phyloP scores from a whole-genome alignment of 2,888 invertebrate species.

The Trileptium ribeirensis region DNA sequence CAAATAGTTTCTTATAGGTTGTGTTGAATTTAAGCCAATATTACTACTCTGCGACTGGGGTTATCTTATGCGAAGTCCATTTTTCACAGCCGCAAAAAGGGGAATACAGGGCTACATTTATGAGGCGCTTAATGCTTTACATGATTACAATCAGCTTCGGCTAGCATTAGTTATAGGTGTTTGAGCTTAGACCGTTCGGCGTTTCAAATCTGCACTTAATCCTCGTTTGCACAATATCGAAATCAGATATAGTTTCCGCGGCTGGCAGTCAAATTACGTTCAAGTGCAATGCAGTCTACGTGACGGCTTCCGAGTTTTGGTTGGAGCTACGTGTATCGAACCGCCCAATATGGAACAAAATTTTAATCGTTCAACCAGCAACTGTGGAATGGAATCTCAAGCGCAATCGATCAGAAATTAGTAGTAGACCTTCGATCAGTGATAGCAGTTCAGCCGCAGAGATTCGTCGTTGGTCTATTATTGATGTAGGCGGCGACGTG shows the following conservation, averaged over 20 bases:
- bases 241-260: background rate
- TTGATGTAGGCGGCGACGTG: background rate
- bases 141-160: too few species aligned
- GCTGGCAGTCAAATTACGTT: background rate
- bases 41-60: too few species aligned
- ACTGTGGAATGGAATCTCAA: background rate
- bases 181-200: background rate
- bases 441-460: background rate
- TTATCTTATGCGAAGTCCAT: too few species aligned
- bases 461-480: background rate
- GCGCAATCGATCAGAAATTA: too few species aligned
- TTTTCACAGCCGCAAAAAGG: too few species aligned
- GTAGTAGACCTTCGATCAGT: too few species aligned
- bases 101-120: too few species aligned
- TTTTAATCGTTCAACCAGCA: background rate
- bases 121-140: too few species aligned
- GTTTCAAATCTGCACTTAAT: background rate
- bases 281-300: conserved; percentile 6
- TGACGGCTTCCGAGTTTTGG: background rate
- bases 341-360: conserved; percentile 4
- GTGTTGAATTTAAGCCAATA: too few species aligned
- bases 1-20: too few species aligned
- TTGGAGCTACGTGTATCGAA: conserved; percentile 6
- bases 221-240: background rate
- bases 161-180: too few species aligned